phyloP scores from a whole-genome alignment of 2,797 vertebrate genomes.

The Sorex maritimensis region DNA sequence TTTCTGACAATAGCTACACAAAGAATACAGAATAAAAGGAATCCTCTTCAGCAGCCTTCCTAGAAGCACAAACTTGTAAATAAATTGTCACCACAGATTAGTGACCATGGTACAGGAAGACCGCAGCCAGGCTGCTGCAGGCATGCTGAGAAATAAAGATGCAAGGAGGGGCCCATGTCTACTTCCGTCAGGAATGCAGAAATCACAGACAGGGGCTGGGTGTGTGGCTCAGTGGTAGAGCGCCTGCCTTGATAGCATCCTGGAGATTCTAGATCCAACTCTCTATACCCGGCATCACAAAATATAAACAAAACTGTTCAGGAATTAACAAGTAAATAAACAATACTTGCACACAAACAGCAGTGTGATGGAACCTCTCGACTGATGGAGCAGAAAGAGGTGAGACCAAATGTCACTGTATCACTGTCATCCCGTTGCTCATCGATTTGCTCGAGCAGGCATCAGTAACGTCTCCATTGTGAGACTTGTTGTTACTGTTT shows the following conservation, averaged over 20 bases:
- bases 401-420: not conserved
- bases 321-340: too few relatives aligned
- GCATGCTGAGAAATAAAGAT: not conserved
- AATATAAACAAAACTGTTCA: not conserved
- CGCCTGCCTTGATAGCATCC: too few relatives aligned
- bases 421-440: too few relatives aligned
- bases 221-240: not conserved
- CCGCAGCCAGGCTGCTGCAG: not conserved
- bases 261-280: too few relatives aligned
- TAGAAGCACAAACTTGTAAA: not conserved
- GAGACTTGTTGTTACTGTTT: too few relatives aligned
- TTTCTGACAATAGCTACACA: constrained; percentile 18
- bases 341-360: too few relatives aligned
- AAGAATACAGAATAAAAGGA: constrained; percentile 57
- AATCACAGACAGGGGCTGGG: not conserved
- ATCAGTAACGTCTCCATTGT: too few relatives aligned
- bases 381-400: not conserved
- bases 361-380: not conserved
- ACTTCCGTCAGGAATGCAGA: not conserved
- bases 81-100: not conserved
- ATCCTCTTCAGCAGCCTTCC: not conserved
- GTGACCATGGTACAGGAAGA: rapidly evolving
- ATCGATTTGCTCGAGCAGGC: too few relatives aligned
- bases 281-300: too few relatives aligned
- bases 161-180: not conserved